Evolutionary conservation across 2,888 invertebrate species (phyloP).

Genomic region (Andrena dorsata): DNA sequence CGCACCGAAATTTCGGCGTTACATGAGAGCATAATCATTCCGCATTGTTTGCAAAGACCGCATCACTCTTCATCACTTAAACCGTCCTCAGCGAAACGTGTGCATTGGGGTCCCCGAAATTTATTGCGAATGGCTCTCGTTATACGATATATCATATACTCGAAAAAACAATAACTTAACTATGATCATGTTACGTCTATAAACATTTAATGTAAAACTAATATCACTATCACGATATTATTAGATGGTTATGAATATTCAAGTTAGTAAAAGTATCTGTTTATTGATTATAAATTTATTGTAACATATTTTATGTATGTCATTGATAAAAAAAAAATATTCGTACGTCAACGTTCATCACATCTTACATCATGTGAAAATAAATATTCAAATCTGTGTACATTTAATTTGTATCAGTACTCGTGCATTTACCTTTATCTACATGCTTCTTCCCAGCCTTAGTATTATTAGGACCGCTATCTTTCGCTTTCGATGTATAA

Average conservation of each 20-base stretch:
- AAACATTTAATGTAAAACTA: slow-evolving; percentile 77
- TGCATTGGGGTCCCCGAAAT: slow-evolving; percentile 58
- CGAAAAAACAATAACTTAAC: slow-evolving; percentile 75
- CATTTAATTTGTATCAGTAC: slow-evolving; percentile 22
- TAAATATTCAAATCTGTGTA: slow-evolving; percentile 57
- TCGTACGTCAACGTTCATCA: slow-evolving; percentile 65
- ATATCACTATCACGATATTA: slow-evolving; percentile 79
- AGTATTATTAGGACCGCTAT: not conserved
- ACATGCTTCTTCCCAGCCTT: not conserved
- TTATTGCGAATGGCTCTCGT: slow-evolving; percentile 76
- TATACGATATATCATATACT: slow-evolving; percentile 77
- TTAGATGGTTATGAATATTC: slow-evolving; percentile 81
- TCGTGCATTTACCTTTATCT: not conserved
- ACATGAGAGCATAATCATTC: slow-evolving; percentile 46
- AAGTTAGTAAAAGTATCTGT: slow-evolving; percentile 81
- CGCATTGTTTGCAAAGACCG: slow-evolving; percentile 37
- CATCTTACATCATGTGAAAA: slow-evolving; percentile 46
- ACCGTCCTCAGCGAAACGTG: slow-evolving; percentile 65
- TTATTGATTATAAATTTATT: slow-evolving; percentile 83
- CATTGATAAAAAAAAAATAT: slow-evolving; percentile 83
- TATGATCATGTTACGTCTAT: slow-evolving; percentile 77
- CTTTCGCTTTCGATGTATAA: slow-evolving; percentile 77
- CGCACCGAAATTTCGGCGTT: slow-evolving; percentile 73
- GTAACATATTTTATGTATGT: slow-evolving; percentile 84
- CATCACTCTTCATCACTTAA: slow-evolving; percentile 53